Conservation (phyloP, 2,797 vertebrate genomes). For the Smutsia temminckii region DNA sequence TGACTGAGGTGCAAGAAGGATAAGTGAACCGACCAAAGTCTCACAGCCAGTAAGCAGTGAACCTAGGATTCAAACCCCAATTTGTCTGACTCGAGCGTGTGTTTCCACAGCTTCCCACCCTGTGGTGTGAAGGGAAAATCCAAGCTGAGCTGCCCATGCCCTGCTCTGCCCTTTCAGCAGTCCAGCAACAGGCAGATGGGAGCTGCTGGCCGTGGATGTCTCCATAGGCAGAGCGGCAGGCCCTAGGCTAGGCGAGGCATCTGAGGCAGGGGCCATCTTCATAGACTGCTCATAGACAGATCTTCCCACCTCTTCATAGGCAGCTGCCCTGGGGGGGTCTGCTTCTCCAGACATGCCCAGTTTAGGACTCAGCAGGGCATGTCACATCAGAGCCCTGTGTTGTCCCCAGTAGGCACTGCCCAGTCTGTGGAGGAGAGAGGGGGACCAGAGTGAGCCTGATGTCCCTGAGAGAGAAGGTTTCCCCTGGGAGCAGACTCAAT, state of each 20-base stretch:
- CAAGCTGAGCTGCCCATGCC: not conserved
- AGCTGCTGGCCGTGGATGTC: not conserved
- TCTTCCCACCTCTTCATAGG: not conserved
- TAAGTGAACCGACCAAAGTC: not conserved
- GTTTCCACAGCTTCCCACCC: not conserved
- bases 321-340: not conserved
- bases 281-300: too few relatives aligned
- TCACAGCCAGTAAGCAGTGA: not conserved
- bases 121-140: not conserved
- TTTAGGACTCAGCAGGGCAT: rapidly evolving
- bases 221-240: not conserved
- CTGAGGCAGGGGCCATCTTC: not conserved
- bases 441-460: not conserved
- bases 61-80: not conserved
- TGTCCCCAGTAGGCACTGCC: not conserved
- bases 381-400: not conserved
- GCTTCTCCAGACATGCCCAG: not conserved
- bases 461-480: not conserved
- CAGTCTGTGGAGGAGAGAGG: not conserved
- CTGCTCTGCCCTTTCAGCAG: not conserved
- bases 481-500: not conserved
- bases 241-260: not conserved
- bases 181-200: not conserved
- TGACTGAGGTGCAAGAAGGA: not conserved
- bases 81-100: not conserved